These are phyloP conservation scores for Zelleria hepariella DNA, from an alignment of 2,888 invertebrate genomes.

Conservation along the genomic window DNA sequence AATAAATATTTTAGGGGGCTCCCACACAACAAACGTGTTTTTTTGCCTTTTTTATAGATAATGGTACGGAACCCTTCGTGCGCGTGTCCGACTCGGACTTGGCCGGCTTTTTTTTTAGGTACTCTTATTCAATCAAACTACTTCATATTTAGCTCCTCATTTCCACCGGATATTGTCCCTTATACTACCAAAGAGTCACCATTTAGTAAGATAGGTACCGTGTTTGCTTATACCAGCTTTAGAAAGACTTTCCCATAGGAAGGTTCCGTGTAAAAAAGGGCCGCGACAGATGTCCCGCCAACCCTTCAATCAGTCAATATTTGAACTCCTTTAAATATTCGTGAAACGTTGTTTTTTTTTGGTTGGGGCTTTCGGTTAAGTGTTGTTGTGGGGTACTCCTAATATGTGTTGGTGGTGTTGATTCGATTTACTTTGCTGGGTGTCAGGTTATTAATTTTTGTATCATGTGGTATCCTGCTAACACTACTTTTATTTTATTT, in stretches of 20 bases:
- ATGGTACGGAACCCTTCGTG: no score
- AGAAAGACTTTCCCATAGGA: conserved; percentile 28
- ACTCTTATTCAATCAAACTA: no score
- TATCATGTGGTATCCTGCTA: neutral
- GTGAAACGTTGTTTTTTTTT: conserved; percentile 9
- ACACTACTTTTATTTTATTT: no score
- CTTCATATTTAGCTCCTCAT: no score
- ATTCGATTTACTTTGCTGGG: neutral
- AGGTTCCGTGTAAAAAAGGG: conserved; percentile 35
- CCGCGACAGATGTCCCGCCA: conserved; percentile 55
- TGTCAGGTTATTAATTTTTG: neutral
- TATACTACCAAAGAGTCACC: no score
- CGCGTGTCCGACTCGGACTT: no score
- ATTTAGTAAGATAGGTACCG: no score
- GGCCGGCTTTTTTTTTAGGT: no score
- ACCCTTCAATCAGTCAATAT: conserved; percentile 71
- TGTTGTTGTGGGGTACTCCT: neutral
- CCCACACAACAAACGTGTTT: no score
- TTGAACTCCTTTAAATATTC: conserved; percentile 40
- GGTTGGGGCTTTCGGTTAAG: neutral
- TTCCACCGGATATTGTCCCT: no score
- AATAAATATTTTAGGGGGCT: no score
- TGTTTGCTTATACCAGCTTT: neutral
- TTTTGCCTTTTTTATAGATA: no score
- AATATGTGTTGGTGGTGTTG: neutral